A percentile compares a stretch with the other conserved stretches of the same genome.
Conservation (phyloP, 2,797 vertebrate genomes). For the Lagocephalus sceleratus region DNA sequence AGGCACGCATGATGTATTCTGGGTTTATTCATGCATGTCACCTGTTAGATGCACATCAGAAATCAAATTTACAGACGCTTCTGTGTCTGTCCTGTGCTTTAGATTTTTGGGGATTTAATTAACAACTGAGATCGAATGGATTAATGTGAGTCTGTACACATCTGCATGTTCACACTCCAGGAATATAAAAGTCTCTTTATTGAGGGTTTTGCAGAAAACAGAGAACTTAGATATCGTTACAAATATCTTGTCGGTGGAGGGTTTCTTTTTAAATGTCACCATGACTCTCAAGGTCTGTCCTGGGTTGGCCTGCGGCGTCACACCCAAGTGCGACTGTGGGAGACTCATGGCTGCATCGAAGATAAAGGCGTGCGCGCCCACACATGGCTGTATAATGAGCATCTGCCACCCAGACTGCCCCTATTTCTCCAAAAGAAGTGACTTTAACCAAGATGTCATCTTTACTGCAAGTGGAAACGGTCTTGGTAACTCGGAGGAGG, state of each 20-base stretch:
- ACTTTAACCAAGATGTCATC: slow-evolving; percentile 10
- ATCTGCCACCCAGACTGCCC: slow-evolving; percentile 17
- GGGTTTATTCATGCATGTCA: slow-evolving; percentile 14
- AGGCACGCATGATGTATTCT: too few species aligned
- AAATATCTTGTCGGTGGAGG: slow-evolving; percentile 36
- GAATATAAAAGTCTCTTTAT: slow-evolving; percentile 21
- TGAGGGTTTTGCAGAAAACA: slow-evolving; percentile 22
- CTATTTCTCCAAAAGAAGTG: slow-evolving; percentile 8
- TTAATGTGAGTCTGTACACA: slow-evolving; percentile 36
- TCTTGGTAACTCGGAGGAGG: neutral
- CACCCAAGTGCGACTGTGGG: slow-evolving; percentile 13
- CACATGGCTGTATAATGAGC: slow-evolving; percentile 5
- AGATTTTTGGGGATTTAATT: slow-evolving; percentile 20
- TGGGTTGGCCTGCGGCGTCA: slow-evolving; percentile 20
- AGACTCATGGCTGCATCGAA: slow-evolving; percentile 17
- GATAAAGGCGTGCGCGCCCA: neutral
- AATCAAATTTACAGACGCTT: slow-evolving; percentile 17
- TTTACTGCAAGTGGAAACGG: neutral
- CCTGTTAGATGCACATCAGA: slow-evolving; percentile 20
- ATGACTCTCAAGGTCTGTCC: slow-evolving; percentile 40
- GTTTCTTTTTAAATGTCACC: slow-evolving; percentile 57
- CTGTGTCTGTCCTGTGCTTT: slow-evolving; percentile 15
- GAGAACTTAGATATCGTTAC: slow-evolving; percentile 14
- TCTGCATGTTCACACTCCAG: slow-evolving; percentile 1
- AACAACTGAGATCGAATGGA: slow-evolving; percentile 7